A percentile compares a stretch with the other conserved stretches of the same genome.
These are phyloP conservation scores for Leptobrachium leishanense DNA, from an alignment of 2,113 vertebrate genomes.

Conservation along the genomic window DNA sequence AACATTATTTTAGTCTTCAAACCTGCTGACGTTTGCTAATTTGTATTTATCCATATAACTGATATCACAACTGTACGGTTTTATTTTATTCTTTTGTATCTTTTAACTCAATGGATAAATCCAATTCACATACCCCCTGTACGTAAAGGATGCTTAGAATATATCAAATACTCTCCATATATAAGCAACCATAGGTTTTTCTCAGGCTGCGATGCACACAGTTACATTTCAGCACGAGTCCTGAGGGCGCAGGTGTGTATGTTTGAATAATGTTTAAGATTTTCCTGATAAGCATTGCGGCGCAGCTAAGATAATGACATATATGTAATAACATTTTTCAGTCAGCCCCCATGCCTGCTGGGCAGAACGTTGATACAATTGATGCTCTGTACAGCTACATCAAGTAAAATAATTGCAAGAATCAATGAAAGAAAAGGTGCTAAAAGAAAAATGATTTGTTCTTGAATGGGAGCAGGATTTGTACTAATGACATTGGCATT, in stretches of 20 bases:
- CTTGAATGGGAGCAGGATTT: background rate
- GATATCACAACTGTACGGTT: background rate
- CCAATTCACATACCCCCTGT: background rate
- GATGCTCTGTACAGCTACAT: background rate
- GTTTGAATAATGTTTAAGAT: conserved; percentile 15
- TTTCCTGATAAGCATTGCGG: background rate
- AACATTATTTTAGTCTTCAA: conserved; percentile 10
- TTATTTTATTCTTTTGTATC: background rate
- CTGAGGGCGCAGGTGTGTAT: background rate
- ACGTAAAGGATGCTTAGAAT: background rate
- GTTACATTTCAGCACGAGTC: background rate
- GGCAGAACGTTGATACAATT: conserved; percentile 14
- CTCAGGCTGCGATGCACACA: background rate
- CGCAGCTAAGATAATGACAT: background rate
- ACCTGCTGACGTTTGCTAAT: background rate
- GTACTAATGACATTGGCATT: too few relatives aligned
- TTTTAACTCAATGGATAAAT: background rate
- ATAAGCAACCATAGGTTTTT: background rate
- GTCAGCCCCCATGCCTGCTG: conserved; percentile 1
- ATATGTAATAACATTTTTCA: conserved; percentile 15
- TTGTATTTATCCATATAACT: background rate
- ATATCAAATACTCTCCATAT: background rate
- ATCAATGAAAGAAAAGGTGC: background rate
- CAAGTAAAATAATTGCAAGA: conserved; percentile 6
- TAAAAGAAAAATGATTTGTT: conserved; percentile 14